These are phyloP conservation scores for Drosophila elegans DNA, from an alignment of 1,140 invertebrate genomes.

Conservation along the genomic window DNA sequence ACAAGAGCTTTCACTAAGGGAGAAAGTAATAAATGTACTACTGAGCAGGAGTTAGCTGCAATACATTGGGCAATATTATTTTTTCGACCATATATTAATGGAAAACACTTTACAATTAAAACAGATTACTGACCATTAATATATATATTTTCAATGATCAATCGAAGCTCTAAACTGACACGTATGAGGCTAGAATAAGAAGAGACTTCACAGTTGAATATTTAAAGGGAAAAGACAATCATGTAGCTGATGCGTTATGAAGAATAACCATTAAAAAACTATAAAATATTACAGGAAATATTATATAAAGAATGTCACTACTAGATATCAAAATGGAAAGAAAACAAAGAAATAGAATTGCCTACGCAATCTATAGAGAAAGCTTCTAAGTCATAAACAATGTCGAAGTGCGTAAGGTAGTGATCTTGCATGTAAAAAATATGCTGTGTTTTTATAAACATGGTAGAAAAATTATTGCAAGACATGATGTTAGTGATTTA, in stretches of 20 bases:
- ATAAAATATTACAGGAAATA: background rate
- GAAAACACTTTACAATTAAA: background rate
- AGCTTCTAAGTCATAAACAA: too few species aligned
- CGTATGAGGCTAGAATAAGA: constrained; percentile 47
- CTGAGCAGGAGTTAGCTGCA: too few species aligned
- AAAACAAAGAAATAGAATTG: background rate
- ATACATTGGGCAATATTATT: too few species aligned
- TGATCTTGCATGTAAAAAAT: background rate
- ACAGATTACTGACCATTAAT: constrained; percentile 9
- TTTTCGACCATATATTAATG: constrained; percentile 12
- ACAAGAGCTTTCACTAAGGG: constrained; percentile 71
- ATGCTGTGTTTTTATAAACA: background rate
- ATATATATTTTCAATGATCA: constrained; percentile 64
- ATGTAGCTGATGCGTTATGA: constrained; percentile 24
- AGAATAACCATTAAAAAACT: constrained; percentile 10
- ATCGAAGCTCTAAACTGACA: constrained; percentile 75
- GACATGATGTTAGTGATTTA: background rate
- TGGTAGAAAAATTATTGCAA: background rate
- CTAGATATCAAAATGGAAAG: background rate
- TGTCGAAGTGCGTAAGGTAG: background rate
- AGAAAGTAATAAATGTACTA: constrained; percentile 42
- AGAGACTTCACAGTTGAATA: constrained; percentile 67
- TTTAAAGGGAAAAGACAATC: constrained; percentile 41
- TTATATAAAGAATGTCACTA: background rate
- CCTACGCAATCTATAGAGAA: background rate